Evolutionary conservation across 2,888 invertebrate genomes (phyloP).

Genomic region (Pterostichus madidus): DNA sequence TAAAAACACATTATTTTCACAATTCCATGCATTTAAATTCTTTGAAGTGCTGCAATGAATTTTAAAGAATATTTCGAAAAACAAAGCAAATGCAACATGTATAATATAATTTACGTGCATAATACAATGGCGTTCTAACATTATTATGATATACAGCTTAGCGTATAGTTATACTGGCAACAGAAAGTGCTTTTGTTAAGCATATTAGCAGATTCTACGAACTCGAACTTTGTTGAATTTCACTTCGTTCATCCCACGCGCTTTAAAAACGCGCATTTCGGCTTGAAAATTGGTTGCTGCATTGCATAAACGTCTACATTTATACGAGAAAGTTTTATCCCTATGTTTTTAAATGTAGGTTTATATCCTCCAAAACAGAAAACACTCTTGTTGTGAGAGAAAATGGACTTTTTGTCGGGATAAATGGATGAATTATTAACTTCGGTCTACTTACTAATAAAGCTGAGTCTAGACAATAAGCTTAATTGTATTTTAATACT

Average conservation of each 20-base stretch:
- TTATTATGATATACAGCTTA: too few relatives aligned
- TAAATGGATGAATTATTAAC: too few relatives aligned
- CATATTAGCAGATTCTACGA: slow-evolving; percentile 5
- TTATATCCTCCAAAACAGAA: background rate
- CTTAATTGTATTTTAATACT: too few relatives aligned
- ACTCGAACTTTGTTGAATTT: slow-evolving; percentile 1
- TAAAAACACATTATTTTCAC: too few relatives aligned
- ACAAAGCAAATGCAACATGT: too few relatives aligned
- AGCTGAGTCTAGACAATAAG: background rate
- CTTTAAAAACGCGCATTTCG: background rate
- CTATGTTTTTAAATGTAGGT: slow-evolving; percentile 1
- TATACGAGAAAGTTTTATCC: background rate
- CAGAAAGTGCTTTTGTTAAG: slow-evolving; percentile 25
- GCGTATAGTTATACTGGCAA: background rate
- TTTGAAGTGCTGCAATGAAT: too few relatives aligned
- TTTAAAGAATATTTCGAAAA: too few relatives aligned
- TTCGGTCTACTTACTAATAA: background rate
- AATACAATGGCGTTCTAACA: too few relatives aligned
- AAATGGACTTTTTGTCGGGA: background rate
- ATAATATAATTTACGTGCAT: too few relatives aligned
- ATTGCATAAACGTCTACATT: background rate
- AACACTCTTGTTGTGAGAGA: too few relatives aligned
- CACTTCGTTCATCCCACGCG: background rate
- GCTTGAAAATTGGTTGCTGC: background rate
- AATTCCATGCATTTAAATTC: too few relatives aligned